Conservation (phyloP, 2,113 vertebrate genomes). For the Charina bottae region DNA sequence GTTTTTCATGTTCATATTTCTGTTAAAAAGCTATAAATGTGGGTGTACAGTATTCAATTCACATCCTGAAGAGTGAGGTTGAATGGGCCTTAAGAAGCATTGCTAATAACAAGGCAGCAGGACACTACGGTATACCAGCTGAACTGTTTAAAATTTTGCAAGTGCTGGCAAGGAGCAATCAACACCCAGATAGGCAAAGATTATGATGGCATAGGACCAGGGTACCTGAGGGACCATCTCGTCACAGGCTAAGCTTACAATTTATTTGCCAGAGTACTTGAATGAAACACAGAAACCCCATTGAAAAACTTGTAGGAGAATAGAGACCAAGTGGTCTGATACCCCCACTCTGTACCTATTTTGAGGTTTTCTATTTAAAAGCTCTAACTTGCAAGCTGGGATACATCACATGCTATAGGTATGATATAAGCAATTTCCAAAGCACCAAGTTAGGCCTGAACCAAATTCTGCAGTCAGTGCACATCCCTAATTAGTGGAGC, state of each 20-base stretch:
- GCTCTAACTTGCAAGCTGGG: not conserved
- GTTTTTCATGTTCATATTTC: not conserved
- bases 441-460: not conserved
- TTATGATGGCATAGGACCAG: too few relatives aligned
- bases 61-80: too few relatives aligned
- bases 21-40: not conserved
- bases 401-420: not conserved
- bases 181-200: too few relatives aligned
- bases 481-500: not conserved
- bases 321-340: not conserved
- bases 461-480: not conserved
- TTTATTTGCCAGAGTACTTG: not conserved
- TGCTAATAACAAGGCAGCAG: too few relatives aligned
- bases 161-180: too few relatives aligned
- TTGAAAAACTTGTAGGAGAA: not conserved
- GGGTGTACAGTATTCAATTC: too few relatives aligned
- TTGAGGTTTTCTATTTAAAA: not conserved
- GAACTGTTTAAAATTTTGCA: too few relatives aligned
- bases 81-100: too few relatives aligned
- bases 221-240: too few relatives aligned
- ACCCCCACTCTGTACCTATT: not conserved
- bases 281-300: not conserved
- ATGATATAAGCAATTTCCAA: not conserved
- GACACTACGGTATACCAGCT: too few relatives aligned
- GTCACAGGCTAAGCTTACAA: not conserved